Percentiles rank a stretch among this genome's conserved stretches.
These are phyloP conservation scores for Parambassis ranga DNA, from an alignment of 2,797 vertebrate species.

Conservation along the genomic window DNA sequence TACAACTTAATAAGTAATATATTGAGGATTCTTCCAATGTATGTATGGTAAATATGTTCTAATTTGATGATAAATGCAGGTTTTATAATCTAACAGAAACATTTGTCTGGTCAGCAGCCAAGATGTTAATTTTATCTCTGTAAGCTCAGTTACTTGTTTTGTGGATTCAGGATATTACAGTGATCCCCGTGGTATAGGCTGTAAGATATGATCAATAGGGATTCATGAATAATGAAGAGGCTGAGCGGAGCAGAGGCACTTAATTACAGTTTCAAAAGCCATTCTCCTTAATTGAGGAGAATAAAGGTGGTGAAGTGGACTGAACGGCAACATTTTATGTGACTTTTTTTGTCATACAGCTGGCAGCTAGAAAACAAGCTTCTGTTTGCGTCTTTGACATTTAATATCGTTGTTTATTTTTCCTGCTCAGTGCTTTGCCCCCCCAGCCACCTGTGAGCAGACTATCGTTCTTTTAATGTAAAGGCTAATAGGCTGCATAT, in stretches of 20 bases:
- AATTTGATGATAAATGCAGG: constrained; percentile 21
- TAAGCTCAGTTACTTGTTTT: constrained; percentile 77
- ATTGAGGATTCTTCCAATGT: neutral
- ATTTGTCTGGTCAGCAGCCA: constrained; percentile 31
- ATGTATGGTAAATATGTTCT: constrained; percentile 14
- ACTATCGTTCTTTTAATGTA: constrained; percentile 72
- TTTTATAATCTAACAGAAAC: constrained; percentile 18
- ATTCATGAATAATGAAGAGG: constrained; percentile 92
- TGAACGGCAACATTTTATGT: constrained; percentile 83
- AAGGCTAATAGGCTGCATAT: constrained; percentile 54
- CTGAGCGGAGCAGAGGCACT: constrained; percentile 85
- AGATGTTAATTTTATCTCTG: constrained; percentile 48
- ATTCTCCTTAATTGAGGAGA: constrained; percentile 96
- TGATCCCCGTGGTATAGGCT: constrained; percentile 82
- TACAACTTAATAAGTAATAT: no score
- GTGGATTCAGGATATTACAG: constrained; percentile 79
- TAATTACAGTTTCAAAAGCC: constrained; percentile 96
- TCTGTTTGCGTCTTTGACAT: constrained; percentile 25
- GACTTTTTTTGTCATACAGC: constrained; percentile 47
- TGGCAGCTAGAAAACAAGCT: constrained; percentile 36
- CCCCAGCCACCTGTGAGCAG: constrained; percentile 80
- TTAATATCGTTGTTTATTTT: constrained; percentile 18
- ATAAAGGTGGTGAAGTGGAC: constrained; percentile 93
- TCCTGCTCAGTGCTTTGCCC: constrained; percentile 16
- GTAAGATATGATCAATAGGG: constrained; percentile 90